Evolutionary conservation across 2,888 invertebrate genomes (phyloP), one percentile per base, ranked within the genome.

Genomic region (Ormyrus labotus): DNA sequence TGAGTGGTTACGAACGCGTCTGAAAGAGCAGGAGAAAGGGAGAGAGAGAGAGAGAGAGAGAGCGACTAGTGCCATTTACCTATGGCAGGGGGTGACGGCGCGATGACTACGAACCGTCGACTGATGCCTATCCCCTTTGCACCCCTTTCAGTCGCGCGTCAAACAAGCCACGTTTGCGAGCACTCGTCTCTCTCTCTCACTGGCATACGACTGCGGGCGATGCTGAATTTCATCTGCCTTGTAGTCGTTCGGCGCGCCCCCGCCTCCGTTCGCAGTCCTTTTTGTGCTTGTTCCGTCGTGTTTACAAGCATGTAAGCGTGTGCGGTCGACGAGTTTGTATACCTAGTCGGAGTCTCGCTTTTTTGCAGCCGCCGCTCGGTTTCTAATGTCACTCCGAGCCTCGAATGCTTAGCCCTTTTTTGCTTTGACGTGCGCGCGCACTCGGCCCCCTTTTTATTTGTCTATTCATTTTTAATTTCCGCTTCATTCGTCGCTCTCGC

Each of bases 351-450:
- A 19, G 19, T 19, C 19, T 19, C 19, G 19, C 19, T 19, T 19
- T 19, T 19, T 19, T 19, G 19, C 19, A n/a, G 9, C 45, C n/a
- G 10, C 11, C 2, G 11, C 4, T 6, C 51, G 53, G 68, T 68
- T 68, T 55, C 47, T 34, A 47, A 64, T 55, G 13, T 53, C 68
- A 61, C 19, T 13, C 10, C n/a, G 47, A 19, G n/a, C 60, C 8
- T 65, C 11, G 53, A 58, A 53, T 73, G 73, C 69, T 79, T 78
- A 67, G 58, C 34, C 19, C 19, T 19, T 19, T 19, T 19, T 60
- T 71, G 67, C 65, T 67, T 67, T 67, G 65, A 65, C 67, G 55
- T 8, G 53, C 8, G 10, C 50, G 51, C 9, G 9, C 7, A 19
- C 11, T 50, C 11, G 9, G 7, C 11, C 19, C 19, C 19, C 2